Base-by-base conservation (phyloP, 2,113 vertebrate genomes). In the Boulengeromyrus knoepffleri region DNA sequence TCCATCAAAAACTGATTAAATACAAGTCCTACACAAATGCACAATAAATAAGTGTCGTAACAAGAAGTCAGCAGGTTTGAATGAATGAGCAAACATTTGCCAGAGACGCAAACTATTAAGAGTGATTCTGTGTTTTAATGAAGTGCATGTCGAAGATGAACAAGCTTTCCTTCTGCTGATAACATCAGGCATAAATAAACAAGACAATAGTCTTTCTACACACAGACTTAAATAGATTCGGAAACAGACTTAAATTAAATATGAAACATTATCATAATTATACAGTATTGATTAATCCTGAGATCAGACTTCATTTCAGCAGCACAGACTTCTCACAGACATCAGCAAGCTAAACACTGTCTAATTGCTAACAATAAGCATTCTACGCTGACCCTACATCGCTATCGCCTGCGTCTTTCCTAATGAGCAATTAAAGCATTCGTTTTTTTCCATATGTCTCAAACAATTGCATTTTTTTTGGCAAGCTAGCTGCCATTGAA, bases 11-110 rank as follows among this genome's bases (percentile, higher is more conserved):
- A 87, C 31, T 13, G 85, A 0, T 83, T 56, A 47, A 70, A 0
- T 90, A 0, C 0, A 0, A n/a, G 91, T 93, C 91, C 93, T 93
- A 93, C 92, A 91, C 89, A 91, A 92, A 92, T 87, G 90, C 80
- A 0, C 0, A 53, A 0, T 0, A 91, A 91, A 94, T 94, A 93
- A 93, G 91, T 87, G 53, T 56, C 27, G 46, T 19, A 74, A 50
- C 56, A 87, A 45, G 80, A 42, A 90, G 45, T 27, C 19, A 24
- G 66, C 47, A 56, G 39, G 62, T 88, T 70, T 12, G 36, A 66
- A 83, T 19, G 77, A 85, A 62, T 31, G n/a, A 45, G 3, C 12
- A n/a, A 17, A 53, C 17, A 19, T 83, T 49, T 74, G 13, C 12
- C n/a, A 47, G 62, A 74, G 56, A 27, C 3, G 5, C 24, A 24